Evolutionary conservation across 2,888 invertebrate genomes (phyloP).

Genomic region (Trisateles emortualis): DNA sequence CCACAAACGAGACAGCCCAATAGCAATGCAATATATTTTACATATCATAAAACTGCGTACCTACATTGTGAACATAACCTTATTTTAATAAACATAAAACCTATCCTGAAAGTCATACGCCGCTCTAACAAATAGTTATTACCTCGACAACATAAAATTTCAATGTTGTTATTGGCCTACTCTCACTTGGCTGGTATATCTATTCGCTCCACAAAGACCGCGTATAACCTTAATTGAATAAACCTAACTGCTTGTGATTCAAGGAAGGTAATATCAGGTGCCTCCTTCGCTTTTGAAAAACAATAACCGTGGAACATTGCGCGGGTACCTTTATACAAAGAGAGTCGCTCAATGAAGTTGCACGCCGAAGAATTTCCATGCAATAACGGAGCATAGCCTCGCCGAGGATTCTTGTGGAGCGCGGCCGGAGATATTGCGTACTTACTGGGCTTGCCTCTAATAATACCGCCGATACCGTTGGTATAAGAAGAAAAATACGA

Average conservation of each 20-base stretch:
- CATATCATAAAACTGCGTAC: background rate
- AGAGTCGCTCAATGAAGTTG: conserved; percentile 83
- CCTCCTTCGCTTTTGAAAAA: conserved; percentile 80
- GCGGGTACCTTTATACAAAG: conserved; percentile 81
- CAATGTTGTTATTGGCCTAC: conserved; percentile 36
- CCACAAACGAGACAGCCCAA: too few relatives aligned
- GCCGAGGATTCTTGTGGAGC: conserved; percentile 72
- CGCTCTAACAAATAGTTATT: conserved; percentile 25
- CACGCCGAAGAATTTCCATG: conserved; percentile 85
- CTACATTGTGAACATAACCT: background rate
- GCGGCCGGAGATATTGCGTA: conserved; percentile 82
- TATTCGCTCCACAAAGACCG: conserved; percentile 52
- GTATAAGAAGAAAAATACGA: conserved; percentile 79
- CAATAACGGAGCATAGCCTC: conserved; percentile 79
- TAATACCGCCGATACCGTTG: conserved; percentile 82
- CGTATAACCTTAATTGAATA: conserved; percentile 73
- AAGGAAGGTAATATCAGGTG: conserved; percentile 77
- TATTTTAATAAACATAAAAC: conserved; percentile 6
- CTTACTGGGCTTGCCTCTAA: conserved; percentile 83
- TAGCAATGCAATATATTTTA: too few relatives aligned
- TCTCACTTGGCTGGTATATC: conserved; percentile 50
- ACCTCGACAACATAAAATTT: conserved; percentile 25
- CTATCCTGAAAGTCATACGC: conserved; percentile 10
- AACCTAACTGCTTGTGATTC: conserved; percentile 76
- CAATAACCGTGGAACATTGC: conserved; percentile 82